Conservation (phyloP, 1,140 invertebrate species). For the Asbolus verrucosus region DNA sequence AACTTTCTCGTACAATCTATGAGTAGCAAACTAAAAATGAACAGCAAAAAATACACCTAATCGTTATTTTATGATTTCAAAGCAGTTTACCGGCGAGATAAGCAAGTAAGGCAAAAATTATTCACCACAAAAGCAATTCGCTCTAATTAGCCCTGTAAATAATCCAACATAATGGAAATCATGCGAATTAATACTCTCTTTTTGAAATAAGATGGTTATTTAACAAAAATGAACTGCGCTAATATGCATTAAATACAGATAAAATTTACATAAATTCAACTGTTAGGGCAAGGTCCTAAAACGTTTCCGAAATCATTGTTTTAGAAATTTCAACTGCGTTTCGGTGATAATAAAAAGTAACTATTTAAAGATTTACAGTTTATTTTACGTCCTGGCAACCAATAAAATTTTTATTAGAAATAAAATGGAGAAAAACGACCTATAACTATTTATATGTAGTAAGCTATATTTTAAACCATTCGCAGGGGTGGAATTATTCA, state of each 20-base stretch:
- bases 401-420: neutral
- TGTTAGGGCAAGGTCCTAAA: too few species aligned
- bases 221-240: constrained; percentile 21
- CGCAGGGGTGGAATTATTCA: too few species aligned
- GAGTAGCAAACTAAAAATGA: constrained; percentile 34
- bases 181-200: constrained; percentile 24
- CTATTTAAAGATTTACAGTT: constrained; percentile 32
- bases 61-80: constrained; percentile 23
- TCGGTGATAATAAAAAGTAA: constrained; percentile 11
- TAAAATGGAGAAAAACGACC: neutral
- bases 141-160: constrained; percentile 32
- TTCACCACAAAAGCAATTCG: constrained; percentile 18
- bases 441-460: neutral
- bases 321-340: neutral
- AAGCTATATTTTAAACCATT: neutral
- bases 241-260: constrained; percentile 14
- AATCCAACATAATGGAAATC: constrained; percentile 12
- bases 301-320: neutral
- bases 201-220: constrained; percentile 10
- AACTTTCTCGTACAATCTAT: neutral
- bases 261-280: neutral
- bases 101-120: constrained; percentile 24
- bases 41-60: neutral
- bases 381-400: neutral
- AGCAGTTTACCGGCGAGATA: constrained; percentile 15